phyloP scores from a whole-genome alignment of 2,113 vertebrate species.

The Sorex fumeus region DNA sequence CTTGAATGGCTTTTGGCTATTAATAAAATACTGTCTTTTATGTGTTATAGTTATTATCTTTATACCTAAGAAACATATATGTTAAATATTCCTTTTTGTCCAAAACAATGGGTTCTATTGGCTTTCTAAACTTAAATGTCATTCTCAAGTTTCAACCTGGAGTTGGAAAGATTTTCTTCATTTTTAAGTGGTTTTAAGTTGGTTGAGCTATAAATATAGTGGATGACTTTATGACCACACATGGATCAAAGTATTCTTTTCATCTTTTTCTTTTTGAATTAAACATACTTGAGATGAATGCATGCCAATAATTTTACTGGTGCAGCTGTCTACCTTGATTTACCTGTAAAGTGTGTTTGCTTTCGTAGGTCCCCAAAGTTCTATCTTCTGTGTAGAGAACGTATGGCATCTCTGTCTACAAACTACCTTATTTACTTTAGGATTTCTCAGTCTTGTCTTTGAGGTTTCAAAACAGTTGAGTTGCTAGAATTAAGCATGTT shows the following conservation, averaged over 20 bases:
- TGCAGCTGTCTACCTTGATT: background rate
- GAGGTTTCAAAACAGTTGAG: background rate
- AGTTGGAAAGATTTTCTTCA: background rate
- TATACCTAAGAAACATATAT: constrained; percentile 1
- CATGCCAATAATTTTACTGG: background rate
- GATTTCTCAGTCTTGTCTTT: constrained; percentile 1
- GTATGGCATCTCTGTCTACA: background rate
- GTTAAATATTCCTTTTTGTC: constrained; percentile 5
- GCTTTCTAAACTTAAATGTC: constrained; percentile 27
- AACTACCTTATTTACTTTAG: background rate
- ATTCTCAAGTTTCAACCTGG: constrained; percentile 25
- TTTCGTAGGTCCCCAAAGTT: background rate
- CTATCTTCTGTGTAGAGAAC: background rate
- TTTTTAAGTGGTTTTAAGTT: background rate
- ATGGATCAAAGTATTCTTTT: constrained; percentile 1
- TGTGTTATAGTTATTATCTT: background rate
- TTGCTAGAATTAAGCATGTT: background rate
- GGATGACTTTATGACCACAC: background rate
- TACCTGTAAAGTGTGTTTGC: background rate
- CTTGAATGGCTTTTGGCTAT: constrained; percentile 2
- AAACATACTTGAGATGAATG: background rate
- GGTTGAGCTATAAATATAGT: background rate
- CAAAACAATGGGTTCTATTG: background rate
- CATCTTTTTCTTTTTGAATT: constrained; percentile 45
- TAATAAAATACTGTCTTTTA: background rate